Evolutionary conservation across 2,797 vertebrate genomes (phyloP).

Genomic region (Triplophysa bombifrons): DNA sequence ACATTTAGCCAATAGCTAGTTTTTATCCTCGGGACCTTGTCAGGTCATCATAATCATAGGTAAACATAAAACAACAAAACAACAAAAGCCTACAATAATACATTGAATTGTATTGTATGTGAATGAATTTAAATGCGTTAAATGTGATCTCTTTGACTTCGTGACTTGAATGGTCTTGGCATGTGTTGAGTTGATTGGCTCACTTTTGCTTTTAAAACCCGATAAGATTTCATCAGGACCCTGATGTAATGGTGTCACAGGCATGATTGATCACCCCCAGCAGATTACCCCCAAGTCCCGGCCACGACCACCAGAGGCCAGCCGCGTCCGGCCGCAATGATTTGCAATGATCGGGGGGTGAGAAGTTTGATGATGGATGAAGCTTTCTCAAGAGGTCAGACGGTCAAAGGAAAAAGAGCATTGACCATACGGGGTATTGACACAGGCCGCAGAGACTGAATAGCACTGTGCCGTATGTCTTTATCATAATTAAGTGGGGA

Average conservation of each 20-base stretch:
- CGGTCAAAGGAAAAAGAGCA: slow-evolving; percentile 57
- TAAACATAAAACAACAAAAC: too few species aligned
- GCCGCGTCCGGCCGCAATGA: slow-evolving; percentile 71
- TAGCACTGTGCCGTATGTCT: slow-evolving; percentile 71
- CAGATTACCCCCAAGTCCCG: slow-evolving; percentile 75
- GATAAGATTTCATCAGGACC: slow-evolving; percentile 72
- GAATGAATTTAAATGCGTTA: slow-evolving; percentile 7
- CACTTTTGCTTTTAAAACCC: slow-evolving; percentile 47
- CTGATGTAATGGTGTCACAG: slow-evolving; percentile 75
- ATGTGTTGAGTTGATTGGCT: slow-evolving; percentile 47
- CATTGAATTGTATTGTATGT: too few species aligned
- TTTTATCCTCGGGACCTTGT: too few species aligned
- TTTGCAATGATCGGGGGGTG: slow-evolving; percentile 78
- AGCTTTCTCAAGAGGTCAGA: slow-evolving; percentile 61
- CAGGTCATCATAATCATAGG: too few species aligned
- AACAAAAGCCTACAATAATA: too few species aligned
- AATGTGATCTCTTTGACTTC: slow-evolving; percentile 42
- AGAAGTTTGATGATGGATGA: slow-evolving; percentile 83
- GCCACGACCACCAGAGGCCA: slow-evolving; percentile 62
- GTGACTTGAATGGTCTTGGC: slow-evolving; percentile 42
- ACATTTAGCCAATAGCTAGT: too few species aligned
- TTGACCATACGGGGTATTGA: slow-evolving; percentile 69
- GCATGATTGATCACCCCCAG: slow-evolving; percentile 79
- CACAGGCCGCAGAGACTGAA: slow-evolving; percentile 65
- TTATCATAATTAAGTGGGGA: slow-evolving; percentile 83